Conservation (phyloP, 1,140 invertebrate species). For the Episyrphus balteatus region DNA sequence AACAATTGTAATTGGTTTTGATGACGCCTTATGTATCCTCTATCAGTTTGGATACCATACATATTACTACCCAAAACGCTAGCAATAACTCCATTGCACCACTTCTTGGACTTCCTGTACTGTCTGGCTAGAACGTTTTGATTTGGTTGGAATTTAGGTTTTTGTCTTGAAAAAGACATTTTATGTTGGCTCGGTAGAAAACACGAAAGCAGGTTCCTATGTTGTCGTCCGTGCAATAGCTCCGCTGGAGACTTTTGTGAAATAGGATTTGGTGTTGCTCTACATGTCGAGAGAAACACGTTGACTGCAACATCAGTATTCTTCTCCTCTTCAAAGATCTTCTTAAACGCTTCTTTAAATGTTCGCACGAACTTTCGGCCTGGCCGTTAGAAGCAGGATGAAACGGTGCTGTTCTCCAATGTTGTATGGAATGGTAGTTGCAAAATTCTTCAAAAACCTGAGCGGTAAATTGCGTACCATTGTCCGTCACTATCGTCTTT, state of each 20-base stretch:
- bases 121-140: neutral
- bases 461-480: slow-evolving; percentile 4
- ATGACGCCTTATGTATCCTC: neutral
- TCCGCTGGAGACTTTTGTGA: slow-evolving; percentile 4
- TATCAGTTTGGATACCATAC: neutral
- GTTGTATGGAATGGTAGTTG: neutral
- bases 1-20: neutral
- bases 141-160: neutral
- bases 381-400: neutral
- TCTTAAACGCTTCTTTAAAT: neutral
- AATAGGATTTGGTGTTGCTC: slow-evolving; percentile 3
- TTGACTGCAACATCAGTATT: neutral
- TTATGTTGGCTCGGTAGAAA: neutral
- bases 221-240: slow-evolving; percentile 1
- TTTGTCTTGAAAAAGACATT: neutral
- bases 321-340: neutral
- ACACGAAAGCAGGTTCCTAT: neutral
- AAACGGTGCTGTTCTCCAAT: neutral
- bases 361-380: neutral
- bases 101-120: neutral
- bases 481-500: slow-evolving; percentile 11
- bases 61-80: neutral
- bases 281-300: neutral
- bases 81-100: neutral
- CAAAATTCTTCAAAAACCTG: neutral